Evolutionary conservation across 2,113 vertebrate genomes (phyloP).

Genomic region (Rhinoderma darwinii): DNA sequence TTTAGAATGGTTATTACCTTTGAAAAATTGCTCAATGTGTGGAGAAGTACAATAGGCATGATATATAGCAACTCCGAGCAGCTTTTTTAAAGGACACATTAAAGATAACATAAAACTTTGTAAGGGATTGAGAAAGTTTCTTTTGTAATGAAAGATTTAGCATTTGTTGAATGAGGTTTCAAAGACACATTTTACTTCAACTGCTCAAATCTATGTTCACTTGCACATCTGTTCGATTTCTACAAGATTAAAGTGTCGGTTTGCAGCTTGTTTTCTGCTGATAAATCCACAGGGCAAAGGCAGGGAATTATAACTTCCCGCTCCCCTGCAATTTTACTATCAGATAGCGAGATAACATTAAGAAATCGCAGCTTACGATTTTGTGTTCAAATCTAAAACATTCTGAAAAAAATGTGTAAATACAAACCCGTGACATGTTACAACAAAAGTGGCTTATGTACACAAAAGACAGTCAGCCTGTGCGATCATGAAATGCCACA

Average conservation of each 20-base stretch:
- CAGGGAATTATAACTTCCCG: not conserved
- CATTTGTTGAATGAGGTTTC: not conserved
- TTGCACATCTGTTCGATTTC: not conserved
- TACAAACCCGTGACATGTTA: not conserved
- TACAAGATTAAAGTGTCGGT: not conserved
- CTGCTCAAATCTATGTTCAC: not conserved
- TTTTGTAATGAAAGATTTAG: not conserved
- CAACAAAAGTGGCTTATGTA: conserved; percentile 1
- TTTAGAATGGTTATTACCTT: conserved; percentile 41
- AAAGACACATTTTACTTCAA: not conserved
- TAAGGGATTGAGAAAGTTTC: not conserved
- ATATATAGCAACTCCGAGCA: not conserved
- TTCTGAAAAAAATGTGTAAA: not conserved
- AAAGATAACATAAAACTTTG: conserved; percentile 3
- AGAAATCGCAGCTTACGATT: not conserved
- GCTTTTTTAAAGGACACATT: not conserved
- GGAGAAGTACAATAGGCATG: conserved; percentile 4
- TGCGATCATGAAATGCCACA: not conserved
- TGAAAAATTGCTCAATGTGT: conserved; percentile 22
- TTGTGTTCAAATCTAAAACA: not conserved
- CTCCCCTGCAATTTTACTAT: not conserved
- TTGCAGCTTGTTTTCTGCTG: not conserved
- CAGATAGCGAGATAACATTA: not conserved
- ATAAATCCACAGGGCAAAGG: not conserved
- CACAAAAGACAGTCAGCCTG: not conserved